A percentile compares a stretch with the other conserved stretches of the same genome.
Evolutionary conservation across 1,140 invertebrate genomes (phyloP).

Genomic region (Adelges cooleyi): DNA sequence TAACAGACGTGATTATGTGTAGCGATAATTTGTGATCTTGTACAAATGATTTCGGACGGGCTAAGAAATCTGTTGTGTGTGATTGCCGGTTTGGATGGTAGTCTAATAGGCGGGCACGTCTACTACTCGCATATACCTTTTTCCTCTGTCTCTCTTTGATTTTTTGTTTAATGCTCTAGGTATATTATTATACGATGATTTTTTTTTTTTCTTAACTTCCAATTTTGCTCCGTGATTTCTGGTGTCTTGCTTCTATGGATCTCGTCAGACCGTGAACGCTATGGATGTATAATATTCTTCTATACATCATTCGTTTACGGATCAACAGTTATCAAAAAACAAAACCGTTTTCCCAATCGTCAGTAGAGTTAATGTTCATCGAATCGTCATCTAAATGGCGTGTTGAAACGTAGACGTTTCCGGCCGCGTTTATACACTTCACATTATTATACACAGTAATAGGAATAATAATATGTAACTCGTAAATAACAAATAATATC

Average conservation of each 20-base stretch:
- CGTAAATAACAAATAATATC: too few species aligned
- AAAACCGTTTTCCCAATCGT: background rate
- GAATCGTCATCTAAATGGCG: background rate
- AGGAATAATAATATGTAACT: too few species aligned
- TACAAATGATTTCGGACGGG: background rate
- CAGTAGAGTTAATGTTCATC: background rate
- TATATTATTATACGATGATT: conserved; percentile 21
- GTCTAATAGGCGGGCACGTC: conserved; percentile 25
- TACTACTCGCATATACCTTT: background rate
- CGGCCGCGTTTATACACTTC: background rate
- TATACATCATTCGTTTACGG: conserved; percentile 1
- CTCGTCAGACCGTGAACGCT: conserved; percentile 25
- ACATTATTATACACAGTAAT: too few species aligned
- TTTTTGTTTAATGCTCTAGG: background rate
- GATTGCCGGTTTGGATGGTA: conserved; percentile 20
- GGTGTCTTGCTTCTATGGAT: conserved; percentile 25
- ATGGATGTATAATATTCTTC: background rate
- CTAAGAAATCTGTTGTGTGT: background rate
- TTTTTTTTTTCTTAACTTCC: background rate
- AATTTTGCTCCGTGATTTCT: conserved; percentile 26
- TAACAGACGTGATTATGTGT: conserved; percentile 26
- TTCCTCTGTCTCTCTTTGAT: background rate
- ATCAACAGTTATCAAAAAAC: conserved; percentile 20
- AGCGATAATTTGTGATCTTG: conserved; percentile 28
- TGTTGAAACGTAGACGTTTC: conserved; percentile 8